These are phyloP conservation scores for Ctenosaura bakeri DNA, from an alignment of 2,797 vertebrate species.

Conservation along the genomic window DNA sequence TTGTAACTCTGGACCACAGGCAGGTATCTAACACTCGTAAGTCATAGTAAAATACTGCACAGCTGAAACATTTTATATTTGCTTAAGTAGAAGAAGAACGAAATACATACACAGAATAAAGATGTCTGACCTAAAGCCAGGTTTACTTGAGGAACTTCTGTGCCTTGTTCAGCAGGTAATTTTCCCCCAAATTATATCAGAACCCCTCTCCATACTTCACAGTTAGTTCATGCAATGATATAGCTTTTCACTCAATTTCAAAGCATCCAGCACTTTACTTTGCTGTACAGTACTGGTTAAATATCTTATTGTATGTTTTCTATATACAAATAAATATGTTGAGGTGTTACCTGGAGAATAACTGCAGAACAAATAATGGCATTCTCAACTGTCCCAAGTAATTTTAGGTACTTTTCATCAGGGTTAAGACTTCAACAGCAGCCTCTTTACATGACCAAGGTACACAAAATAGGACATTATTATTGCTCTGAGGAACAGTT, in stretches of 20 bases:
- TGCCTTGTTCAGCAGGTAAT: neutral
- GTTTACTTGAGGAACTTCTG: neutral
- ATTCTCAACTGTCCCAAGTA: neutral
- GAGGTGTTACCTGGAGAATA: neutral
- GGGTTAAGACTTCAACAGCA: neutral
- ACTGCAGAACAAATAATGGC: slow-evolving; percentile 3
- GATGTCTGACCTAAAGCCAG: neutral
- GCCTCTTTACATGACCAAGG: neutral
- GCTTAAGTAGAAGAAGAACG: neutral
- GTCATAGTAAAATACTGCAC: neutral
- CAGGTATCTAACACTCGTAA: neutral
- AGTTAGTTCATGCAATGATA: neutral
- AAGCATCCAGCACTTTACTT: neutral
- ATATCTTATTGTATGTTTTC: neutral
- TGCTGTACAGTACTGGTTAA: neutral
- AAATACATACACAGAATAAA: neutral
- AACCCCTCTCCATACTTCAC: neutral
- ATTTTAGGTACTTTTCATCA: slow-evolving; percentile 1
- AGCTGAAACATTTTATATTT: neutral
- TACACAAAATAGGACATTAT: neutral
- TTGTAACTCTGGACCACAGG: neutral
- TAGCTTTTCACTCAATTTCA: neutral
- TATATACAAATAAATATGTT: neutral
- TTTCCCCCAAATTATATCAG: neutral
- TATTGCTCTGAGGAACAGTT: neutral